Conservation (phyloP, 2,888 invertebrate species). For the Pardosa pseudoannulata region DNA sequence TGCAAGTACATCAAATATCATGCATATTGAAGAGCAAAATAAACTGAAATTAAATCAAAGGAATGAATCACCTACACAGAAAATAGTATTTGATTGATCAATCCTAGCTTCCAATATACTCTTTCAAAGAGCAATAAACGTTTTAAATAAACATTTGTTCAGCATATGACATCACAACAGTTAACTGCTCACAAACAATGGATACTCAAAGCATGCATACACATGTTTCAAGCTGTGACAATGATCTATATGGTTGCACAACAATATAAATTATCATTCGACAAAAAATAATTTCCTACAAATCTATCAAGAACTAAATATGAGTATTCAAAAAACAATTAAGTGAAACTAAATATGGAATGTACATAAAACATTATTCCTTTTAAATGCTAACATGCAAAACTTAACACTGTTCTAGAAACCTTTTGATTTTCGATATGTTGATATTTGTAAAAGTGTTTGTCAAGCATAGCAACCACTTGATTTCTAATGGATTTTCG, state of each 20-base stretch:
- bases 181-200: not conserved
- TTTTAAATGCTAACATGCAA: not conserved
- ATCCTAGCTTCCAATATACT: too few species aligned
- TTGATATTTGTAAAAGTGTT: not conserved
- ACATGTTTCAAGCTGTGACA: not conserved
- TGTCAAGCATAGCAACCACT: not conserved
- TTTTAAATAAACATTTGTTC: not conserved
- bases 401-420: not conserved
- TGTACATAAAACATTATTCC: not conserved
- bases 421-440: constrained; percentile 12
- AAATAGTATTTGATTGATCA: too few species aligned
- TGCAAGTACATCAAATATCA: not conserved
- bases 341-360: not conserved
- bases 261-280: not conserved
- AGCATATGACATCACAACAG: not conserved
- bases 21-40: not conserved
- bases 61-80: not conserved
- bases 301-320: not conserved
- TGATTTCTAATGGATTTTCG: too few species aligned
- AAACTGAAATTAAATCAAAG: not conserved
- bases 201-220: not conserved
- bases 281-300: not conserved
- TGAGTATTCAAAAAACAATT: not conserved
- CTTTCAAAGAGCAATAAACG: not conserved
- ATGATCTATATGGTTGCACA: not conserved